A percentile compares a stretch with the other conserved stretches of the same genome.
These are phyloP conservation scores for Heliconius himera DNA, from an alignment of 1,140 invertebrate genomes.

Conservation along the genomic window DNA sequence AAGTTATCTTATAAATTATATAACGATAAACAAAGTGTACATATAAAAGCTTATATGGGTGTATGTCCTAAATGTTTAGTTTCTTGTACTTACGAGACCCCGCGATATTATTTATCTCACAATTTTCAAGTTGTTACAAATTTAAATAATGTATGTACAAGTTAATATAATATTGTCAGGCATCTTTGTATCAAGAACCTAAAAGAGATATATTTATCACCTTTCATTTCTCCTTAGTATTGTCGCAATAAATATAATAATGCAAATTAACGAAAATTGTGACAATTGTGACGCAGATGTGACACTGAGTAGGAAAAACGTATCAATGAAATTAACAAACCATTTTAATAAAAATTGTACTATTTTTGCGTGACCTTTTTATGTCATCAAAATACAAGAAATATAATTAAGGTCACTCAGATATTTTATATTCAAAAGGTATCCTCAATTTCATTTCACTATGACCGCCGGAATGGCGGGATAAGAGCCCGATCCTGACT, in stretches of 20 bases:
- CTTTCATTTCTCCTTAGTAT: too few species aligned
- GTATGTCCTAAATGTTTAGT: too few species aligned
- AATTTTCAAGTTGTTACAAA: too few species aligned
- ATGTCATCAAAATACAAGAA: neutral
- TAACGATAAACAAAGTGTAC: too few species aligned
- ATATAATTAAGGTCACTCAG: neutral
- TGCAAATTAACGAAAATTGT: neutral
- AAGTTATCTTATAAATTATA: too few species aligned
- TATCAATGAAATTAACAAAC: neutral
- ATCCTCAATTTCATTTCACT: slow-evolving; percentile 1
- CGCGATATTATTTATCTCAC: too few species aligned
- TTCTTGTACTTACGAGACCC: too few species aligned
- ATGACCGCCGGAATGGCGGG: neutral
- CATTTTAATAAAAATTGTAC: neutral
- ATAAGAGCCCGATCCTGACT: slow-evolving; percentile 5
- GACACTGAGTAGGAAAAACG: neutral
- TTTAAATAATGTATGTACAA: too few species aligned
- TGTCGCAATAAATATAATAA: neutral
- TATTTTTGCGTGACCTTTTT: neutral
- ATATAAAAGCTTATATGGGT: too few species aligned
- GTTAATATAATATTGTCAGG: too few species aligned
- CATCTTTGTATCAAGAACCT: neutral
- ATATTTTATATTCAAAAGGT: slow-evolving; percentile 5
- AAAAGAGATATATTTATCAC: too few species aligned
- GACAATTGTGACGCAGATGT: too few species aligned